Evolutionary conservation across 2,888 invertebrate genomes (phyloP).

Genomic region (Brachypterus glaber): DNA sequence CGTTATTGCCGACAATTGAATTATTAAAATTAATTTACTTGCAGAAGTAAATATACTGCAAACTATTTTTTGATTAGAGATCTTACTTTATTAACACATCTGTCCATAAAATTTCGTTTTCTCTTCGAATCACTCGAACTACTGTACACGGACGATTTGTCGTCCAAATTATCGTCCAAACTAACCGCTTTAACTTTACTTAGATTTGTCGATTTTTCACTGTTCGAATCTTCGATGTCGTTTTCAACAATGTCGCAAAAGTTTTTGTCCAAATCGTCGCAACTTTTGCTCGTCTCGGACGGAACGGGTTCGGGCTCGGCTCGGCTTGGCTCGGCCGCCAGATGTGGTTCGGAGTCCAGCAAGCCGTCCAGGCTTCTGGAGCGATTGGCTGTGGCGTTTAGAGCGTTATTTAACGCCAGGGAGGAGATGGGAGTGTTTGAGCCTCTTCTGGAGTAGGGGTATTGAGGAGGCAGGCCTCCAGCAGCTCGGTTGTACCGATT

Average conservation of each 20-base stretch:
- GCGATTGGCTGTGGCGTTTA: constrained; percentile 38
- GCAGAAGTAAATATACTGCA: constrained; percentile 5
- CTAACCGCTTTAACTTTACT: constrained; percentile 24
- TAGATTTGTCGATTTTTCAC: no score
- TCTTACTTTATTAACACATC: constrained; percentile 74
- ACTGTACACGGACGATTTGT: constrained; percentile 49
- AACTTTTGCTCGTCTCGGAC: constrained; percentile 35
- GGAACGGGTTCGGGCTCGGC: constrained; percentile 29
- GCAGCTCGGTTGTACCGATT: constrained; percentile 28
- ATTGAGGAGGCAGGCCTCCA: constrained; percentile 36
- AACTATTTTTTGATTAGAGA: constrained; percentile 50
- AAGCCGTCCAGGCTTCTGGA: constrained; percentile 58
- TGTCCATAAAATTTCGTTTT: constrained; percentile 76
- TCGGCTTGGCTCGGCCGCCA: constrained; percentile 20
- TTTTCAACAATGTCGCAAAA: constrained; percentile 22
- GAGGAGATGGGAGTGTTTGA: constrained; percentile 39
- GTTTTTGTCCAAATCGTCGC: constrained; percentile 32
- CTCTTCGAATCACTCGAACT: constrained; percentile 51
- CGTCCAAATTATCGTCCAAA: constrained; percentile 29
- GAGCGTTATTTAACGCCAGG: constrained; percentile 25
- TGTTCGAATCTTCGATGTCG: constrained; percentile 31
- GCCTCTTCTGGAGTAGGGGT: constrained; percentile 38
- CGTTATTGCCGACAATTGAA: no score
- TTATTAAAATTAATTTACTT: no score
- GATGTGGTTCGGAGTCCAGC: constrained; percentile 38